Evolutionary conservation across 2,113 vertebrate genomes (phyloP).

Genomic region (Holacanthus passer): DNA sequence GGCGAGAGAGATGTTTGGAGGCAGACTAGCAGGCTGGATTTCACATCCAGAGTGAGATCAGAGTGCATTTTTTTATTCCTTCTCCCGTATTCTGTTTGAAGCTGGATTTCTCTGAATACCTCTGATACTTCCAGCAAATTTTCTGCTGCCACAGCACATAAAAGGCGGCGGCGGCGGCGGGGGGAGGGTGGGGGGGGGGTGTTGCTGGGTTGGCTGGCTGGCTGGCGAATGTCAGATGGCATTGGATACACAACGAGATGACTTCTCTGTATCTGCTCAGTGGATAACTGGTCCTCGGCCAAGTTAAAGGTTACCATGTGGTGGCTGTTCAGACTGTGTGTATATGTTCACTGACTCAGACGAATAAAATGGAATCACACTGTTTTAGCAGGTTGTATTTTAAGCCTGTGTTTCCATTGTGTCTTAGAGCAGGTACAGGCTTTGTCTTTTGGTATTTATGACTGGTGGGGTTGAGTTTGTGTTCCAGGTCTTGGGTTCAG

Average conservation of each 20-base stretch:
- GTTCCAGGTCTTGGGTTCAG: constrained; percentile 30
- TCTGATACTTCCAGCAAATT: constrained; percentile 28
- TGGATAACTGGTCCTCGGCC: constrained; percentile 24
- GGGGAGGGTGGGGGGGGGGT: background rate
- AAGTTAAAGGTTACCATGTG: constrained; percentile 44
- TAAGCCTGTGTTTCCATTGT: background rate
- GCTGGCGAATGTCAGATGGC: constrained; percentile 54
- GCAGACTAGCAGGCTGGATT: constrained; percentile 7
- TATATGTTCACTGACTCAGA: constrained; percentile 27
- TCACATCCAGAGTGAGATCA: constrained; percentile 31
- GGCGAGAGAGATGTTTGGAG: background rate
- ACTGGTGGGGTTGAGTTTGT: background rate
- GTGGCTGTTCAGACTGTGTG: constrained; percentile 27
- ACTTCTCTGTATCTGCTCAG: constrained; percentile 38
- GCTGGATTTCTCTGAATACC: constrained; percentile 26
- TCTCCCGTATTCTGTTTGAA: constrained; percentile 57
- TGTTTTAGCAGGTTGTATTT: background rate
- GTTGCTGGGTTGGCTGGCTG: constrained; percentile 29
- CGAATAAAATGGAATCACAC: constrained; percentile 8
- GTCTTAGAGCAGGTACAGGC: background rate
- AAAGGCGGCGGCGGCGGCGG: background rate
- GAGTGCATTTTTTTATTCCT: constrained; percentile 36
- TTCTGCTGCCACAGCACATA: constrained; percentile 42
- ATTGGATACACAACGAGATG: constrained; percentile 40
- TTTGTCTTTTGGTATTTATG: background rate